Evolutionary conservation across 2,797 vertebrate genomes (phyloP).

Genomic region (Rousettus madagascariensis): DNA sequence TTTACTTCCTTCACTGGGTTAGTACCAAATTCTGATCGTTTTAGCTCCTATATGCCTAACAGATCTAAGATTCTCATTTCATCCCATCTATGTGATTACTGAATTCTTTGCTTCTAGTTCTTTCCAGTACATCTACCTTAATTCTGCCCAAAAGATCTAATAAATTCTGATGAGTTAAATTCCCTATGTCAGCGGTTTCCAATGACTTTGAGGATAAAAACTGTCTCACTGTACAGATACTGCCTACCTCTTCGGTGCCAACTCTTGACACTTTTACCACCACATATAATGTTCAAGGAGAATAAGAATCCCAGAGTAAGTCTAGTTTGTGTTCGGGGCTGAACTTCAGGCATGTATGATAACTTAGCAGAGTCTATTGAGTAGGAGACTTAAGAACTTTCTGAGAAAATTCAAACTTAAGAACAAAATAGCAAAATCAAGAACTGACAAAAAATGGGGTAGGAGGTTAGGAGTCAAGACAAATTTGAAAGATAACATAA

Average conservation of each 20-base stretch:
- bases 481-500: neutral
- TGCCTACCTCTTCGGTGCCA: neutral
- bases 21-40: neutral
- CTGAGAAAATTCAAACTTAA: neutral
- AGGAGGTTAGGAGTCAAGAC: neutral
- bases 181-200: neutral
- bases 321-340: neutral
- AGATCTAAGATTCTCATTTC: neutral
- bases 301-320: neutral
- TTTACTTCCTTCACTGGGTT: neutral
- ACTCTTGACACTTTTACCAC: neutral
- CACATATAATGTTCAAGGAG: neutral
- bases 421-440: neutral
- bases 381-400: neutral
- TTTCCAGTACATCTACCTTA: neutral
- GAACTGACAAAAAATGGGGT: neutral
- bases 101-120: neutral
- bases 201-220: neutral
- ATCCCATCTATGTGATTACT: neutral
- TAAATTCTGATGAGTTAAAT: neutral
- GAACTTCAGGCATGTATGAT: neutral
- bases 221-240: neutral
- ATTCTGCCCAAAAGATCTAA: neutral
- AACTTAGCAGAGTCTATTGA: neutral
- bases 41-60: neutral